Evolutionary conservation across 2,797 vertebrate species (phyloP).

Genomic region (Prunella strophiata): DNA sequence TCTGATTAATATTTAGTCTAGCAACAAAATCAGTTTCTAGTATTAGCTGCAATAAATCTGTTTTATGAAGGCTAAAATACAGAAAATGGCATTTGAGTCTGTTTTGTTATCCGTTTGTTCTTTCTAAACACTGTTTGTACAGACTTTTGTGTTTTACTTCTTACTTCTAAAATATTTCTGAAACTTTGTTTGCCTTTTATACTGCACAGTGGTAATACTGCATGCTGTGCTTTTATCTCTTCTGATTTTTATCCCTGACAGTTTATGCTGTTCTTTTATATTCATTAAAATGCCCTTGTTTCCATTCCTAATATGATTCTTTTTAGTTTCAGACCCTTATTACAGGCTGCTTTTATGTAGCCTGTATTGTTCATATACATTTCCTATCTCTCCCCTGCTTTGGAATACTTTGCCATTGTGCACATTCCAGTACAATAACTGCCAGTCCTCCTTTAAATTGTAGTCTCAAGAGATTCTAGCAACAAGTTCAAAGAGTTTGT

Average conservation of each 20-base stretch:
- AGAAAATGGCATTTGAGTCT: neutral
- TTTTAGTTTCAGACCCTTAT: constrained; percentile 57
- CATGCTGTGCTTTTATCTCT: constrained; percentile 65
- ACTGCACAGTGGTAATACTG: constrained; percentile 45
- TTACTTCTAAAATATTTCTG: constrained; percentile 56
- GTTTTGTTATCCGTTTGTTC: constrained; percentile 19
- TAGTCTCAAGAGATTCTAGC: constrained; percentile 27
- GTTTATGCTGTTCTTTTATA: constrained; percentile 61
- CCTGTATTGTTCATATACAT: neutral
- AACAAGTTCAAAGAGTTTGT: constrained; percentile 60
- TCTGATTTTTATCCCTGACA: constrained; percentile 60
- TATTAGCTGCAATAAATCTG: neutral
- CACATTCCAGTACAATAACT: neutral
- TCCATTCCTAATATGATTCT: constrained; percentile 53
- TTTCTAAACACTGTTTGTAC: constrained; percentile 1
- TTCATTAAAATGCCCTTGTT: constrained; percentile 65
- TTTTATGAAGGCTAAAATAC: neutral
- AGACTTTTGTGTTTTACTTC: constrained; percentile 29
- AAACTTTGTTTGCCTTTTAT: constrained; percentile 66
- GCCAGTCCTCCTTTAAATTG: neutral
- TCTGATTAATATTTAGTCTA: neutral
- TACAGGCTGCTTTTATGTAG: constrained; percentile 62
- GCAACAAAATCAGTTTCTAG: neutral
- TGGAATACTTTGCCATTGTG: constrained; percentile 20
- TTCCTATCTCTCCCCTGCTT: constrained; percentile 19